These are phyloP conservation scores for Nothocercus julius DNA, from an alignment of 2,113 vertebrate genomes.

Conservation along the genomic window DNA sequence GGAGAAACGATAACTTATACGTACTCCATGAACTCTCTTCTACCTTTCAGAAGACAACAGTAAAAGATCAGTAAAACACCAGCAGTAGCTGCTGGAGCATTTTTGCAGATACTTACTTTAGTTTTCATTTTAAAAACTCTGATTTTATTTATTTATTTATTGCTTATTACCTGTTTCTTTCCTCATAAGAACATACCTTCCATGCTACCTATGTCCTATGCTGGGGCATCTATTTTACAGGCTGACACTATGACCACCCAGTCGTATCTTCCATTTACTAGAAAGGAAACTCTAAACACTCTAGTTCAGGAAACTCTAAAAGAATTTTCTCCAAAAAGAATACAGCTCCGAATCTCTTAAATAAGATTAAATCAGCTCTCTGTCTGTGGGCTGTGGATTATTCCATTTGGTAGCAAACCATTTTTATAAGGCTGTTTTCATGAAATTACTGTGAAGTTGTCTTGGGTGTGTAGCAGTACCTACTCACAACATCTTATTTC, in stretches of 20 bases:
- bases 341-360: neutral
- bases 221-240: neutral
- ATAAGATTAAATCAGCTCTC: neutral
- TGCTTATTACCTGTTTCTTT: neutral
- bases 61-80: neutral
- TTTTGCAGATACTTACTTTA: neutral
- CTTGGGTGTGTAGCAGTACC: neutral
- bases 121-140: neutral
- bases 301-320: neutral
- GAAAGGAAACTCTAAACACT: neutral
- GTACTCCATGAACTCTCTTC: neutral
- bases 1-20: neutral
- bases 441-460: neutral
- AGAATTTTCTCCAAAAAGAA: neutral
- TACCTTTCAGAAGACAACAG: neutral
- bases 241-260: neutral
- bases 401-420: neutral
- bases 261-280: neutral
- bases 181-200: neutral
- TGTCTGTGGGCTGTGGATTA: neutral
- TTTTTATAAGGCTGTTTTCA: neutral
- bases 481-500: neutral
- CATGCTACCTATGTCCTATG: neutral
- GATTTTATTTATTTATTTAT: neutral
- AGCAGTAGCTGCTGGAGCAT: neutral